Percentiles rank a stretch among this genome's conserved stretches.
phyloP scores from a whole-genome alignment of 1,140 invertebrate genomes.

The Aphaenogaster floridana region DNA sequence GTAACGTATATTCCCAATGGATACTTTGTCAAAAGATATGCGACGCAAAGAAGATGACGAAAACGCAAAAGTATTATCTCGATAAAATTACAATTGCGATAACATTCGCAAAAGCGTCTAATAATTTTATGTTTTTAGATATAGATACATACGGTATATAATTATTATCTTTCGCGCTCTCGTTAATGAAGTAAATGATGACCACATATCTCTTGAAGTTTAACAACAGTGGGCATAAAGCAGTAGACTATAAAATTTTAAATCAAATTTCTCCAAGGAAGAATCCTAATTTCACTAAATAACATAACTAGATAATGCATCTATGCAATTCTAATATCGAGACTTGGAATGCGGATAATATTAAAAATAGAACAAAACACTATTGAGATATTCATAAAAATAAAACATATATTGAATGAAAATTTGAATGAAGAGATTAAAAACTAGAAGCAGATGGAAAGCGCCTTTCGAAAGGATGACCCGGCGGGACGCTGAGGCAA shows the following conservation, averaged over 20 bases:
- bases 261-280: neutral
- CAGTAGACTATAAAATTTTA: neutral
- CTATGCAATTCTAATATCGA: neutral
- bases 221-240: neutral
- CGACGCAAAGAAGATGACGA: slow-evolving; percentile 4
- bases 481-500: slow-evolving; percentile 14
- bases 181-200: neutral
- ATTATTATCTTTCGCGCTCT: neutral
- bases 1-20: slow-evolving; percentile 26
- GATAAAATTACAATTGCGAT: neutral
- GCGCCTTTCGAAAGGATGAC: slow-evolving; percentile 30
- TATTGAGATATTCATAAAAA: neutral
- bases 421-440: neutral
- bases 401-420: neutral
- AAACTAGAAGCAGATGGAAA: slow-evolving; percentile 34
- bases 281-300: neutral
- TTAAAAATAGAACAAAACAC: neutral
- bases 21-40: neutral
- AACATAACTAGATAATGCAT: neutral
- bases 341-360: neutral
- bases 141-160: neutral
- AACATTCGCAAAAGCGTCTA: neutral
- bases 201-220: neutral
- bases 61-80: neutral
- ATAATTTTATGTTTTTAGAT: neutral